Base-by-base conservation (phyloP, 2,797 vertebrate species). In the Amphiprion clarkii region DNA sequence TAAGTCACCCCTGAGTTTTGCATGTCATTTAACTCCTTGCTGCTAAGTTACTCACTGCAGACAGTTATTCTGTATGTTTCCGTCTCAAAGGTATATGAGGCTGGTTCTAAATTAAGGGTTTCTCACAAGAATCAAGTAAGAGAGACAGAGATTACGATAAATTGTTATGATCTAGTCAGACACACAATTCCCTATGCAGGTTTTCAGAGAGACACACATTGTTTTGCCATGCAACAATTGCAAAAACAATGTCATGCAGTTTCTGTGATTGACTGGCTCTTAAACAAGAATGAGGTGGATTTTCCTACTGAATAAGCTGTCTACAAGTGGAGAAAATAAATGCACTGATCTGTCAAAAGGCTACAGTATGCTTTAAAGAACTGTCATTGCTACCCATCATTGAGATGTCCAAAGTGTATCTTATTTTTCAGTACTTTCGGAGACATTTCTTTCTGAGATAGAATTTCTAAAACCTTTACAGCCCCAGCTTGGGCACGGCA, bases 31-130 rank as follows among this genome's bases (percentile, higher is more conserved):
- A 23, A 31, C 4, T 55, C 10, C 57, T 56, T 10, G 33, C 44
- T 76, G 60, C 52, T 72, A 25, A 79, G 74, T 80, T 11, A 42
- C 42, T 77, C 55, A 65, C 14, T 44, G 51, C 44, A 42, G 55
- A 76, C 10, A 48, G 51, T 17, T 36, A 19, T 55, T 53, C 29
- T 61, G 54, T 39, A 36, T 4, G 19, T 75, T 61, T 78, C 58
- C 54, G 25, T 52, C 67, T 48, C 17, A 40, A 77, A 46, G 36
- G 57, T 27, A 29, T 17, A 21, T 56, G 21, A 67, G 57, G 21
- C 31, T 56, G 64, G 49, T 23, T 73, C 17, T 27, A 59, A 49
- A 71, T 51, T 2, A 16, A 23, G 9, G 23, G 23, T 59, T 75
- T 77, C 27, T 21, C 56, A 25, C 63, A 21, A 42, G 46, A 77